Evolutionary conservation across 1,140 invertebrate genomes (phyloP).

Genomic region (Drosophila micromelanica): DNA sequence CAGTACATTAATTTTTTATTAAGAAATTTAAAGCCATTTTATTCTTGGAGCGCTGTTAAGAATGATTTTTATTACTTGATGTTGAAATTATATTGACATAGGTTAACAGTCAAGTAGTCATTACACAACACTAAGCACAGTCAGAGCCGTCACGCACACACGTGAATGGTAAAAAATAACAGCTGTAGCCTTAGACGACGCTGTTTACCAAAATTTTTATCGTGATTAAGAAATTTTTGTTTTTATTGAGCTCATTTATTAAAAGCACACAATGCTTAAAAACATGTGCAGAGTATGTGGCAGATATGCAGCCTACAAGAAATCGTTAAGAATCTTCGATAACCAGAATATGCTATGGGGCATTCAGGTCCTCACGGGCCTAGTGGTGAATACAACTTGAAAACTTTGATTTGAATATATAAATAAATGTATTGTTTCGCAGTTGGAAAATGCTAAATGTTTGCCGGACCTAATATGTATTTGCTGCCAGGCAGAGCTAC

Average conservation of each 20-base stretch:
- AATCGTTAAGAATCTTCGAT: conserved; percentile 52
- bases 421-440: not conserved
- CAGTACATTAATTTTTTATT: no score
- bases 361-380: conserved; percentile 49
- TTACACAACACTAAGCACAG: conserved; percentile 21
- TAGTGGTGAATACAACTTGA: conserved; percentile 29
- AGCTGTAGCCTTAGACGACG: conserved; percentile 13
- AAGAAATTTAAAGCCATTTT: not conserved
- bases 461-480: conserved; percentile 51
- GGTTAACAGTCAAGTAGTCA: not conserved
- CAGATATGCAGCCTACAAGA: conserved; percentile 31
- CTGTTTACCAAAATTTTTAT: conserved; percentile 19
- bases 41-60: not conserved
- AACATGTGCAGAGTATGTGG: conserved; percentile 55
- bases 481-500: conserved; percentile 50
- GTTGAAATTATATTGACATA: not conserved
- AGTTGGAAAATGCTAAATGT: conserved; percentile 43
- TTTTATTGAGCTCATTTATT: conserved; percentile 4
- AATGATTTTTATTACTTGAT: no score
- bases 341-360: conserved; percentile 42
- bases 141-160: not conserved
- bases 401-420: not conserved
- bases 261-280: conserved; percentile 34
- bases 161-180: conserved; percentile 21
- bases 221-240: conserved; percentile 6